Base-by-base conservation (phyloP, 2,888 invertebrate genomes). In the Pollenia amentaria region DNA sequence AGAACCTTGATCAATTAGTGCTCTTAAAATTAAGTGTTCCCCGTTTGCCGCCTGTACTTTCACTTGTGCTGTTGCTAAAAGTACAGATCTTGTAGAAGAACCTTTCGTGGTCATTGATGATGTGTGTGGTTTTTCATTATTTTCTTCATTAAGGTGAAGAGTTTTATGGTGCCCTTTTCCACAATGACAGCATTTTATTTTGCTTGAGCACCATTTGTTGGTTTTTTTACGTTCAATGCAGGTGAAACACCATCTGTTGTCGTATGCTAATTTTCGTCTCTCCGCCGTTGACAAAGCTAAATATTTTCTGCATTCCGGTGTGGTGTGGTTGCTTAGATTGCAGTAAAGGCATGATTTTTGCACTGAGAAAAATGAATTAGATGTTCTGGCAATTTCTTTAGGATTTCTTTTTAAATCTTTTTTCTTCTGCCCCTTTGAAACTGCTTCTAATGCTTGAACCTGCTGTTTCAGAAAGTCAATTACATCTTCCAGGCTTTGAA, bases 1-100 rank as follows among this genome's bases (percentile, higher is more conserved):
- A 11, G 85, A 77, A 48, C 77, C 77, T 44, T 79, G 81, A 48
- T 80, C 81, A 21, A 84, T 77, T 42, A 87, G 38, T 12, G 81
- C 82, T 4, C 18, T 18, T 3, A n/a, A 53, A 46, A 46, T 18
- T 18, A 53, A 53, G 1, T 53, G 18, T 12, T 48, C 6, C 14
- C 48, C 48, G n/a, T 14, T n/a, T 48, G 48, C 48, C 14, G 48
- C 48, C n/a, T 14, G 48, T 7, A 48, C n/a, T n/a, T 48, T 48
- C 1, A 48, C 48, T 48, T 48, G 48, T 48, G 48, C 48, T 48
- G 14, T 48, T 48, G 48, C 48, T 48, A 14, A n/a, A 48, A 53
- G 53, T 53, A 53, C 18, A n/a, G 9, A 10, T 18, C 9, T 10
- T 18, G 18, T 11, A 46, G 46, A 4, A 53, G 21, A 18, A 53